These are phyloP conservation scores for Vireo griseus DNA, from an alignment of 2,797 vertebrate species.

Conservation along the genomic window DNA sequence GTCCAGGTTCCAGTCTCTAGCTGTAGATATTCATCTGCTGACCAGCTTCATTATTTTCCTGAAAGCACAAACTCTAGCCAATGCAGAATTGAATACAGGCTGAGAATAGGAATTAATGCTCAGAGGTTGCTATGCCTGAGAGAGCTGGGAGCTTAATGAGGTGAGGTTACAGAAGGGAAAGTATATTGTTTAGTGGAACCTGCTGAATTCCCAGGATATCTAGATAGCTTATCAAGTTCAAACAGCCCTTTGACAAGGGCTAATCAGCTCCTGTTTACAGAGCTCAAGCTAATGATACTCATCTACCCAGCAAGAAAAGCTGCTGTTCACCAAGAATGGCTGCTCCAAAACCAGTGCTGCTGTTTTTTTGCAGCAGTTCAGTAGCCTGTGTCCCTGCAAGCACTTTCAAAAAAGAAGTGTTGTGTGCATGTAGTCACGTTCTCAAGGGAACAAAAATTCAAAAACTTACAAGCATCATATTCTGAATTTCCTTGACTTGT, in stretches of 20 bases:
- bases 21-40: background rate
- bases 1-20: background rate
- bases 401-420: background rate
- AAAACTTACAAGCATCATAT: background rate
- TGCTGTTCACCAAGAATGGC: background rate
- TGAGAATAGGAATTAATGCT: background rate
- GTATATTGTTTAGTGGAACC: fast-evolving
- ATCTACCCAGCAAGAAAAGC: background rate
- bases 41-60: background rate
- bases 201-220: background rate
- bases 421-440: background rate
- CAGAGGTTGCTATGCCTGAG: background rate
- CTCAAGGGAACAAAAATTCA: background rate
- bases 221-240: background rate
- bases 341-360: background rate
- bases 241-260: background rate
- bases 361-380: background rate
- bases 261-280: background rate
- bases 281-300: background rate
- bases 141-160: background rate
- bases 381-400: background rate
- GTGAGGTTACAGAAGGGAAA: background rate
- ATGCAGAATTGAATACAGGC: background rate
- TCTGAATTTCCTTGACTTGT: background rate
- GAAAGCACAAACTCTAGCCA: background rate